Conservation (phyloP, 2,888 invertebrate species). For the Pseudoips prasinana region DNA sequence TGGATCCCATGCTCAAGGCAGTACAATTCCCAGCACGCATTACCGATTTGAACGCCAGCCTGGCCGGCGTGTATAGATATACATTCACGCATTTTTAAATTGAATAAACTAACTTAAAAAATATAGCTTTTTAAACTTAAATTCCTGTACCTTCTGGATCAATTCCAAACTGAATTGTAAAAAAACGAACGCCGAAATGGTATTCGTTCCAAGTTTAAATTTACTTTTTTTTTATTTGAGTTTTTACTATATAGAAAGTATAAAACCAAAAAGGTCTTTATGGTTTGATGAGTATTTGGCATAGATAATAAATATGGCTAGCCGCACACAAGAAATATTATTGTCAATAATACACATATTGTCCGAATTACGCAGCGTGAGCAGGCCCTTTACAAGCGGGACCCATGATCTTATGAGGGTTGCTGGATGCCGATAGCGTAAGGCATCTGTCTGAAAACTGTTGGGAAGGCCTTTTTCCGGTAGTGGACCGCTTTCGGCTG, state of each 20-base stretch:
- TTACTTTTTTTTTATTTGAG: constrained; percentile 11
- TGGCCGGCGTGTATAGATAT: constrained; percentile 75
- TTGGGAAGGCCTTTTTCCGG: too few species aligned
- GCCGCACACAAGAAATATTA: too few species aligned
- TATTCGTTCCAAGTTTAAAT: constrained; percentile 28
- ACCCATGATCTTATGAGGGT: too few species aligned
- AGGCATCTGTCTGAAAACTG: too few species aligned
- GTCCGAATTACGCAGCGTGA: too few species aligned
- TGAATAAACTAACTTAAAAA: constrained; percentile 50
- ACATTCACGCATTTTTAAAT: constrained; percentile 69
- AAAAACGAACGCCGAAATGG: constrained; percentile 26
- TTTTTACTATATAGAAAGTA: not conserved
- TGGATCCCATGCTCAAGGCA: constrained; percentile 92
- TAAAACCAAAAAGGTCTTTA: constrained; percentile 30
- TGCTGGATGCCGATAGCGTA: too few species aligned
- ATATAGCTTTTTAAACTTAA: constrained; percentile 34
- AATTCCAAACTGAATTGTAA: constrained; percentile 36
- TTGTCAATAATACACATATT: too few species aligned
- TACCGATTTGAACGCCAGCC: constrained; percentile 91
- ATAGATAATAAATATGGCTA: too few species aligned
- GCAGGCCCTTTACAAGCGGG: too few species aligned
- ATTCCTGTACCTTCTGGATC: constrained; percentile 36
- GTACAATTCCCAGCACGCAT: constrained; percentile 93
- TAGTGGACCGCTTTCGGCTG: too few species aligned
- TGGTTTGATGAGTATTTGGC: constrained; percentile 1